Evolutionary conservation across 2,113 vertebrate species (phyloP).

Genomic region (Propithecus coquereli): DNA sequence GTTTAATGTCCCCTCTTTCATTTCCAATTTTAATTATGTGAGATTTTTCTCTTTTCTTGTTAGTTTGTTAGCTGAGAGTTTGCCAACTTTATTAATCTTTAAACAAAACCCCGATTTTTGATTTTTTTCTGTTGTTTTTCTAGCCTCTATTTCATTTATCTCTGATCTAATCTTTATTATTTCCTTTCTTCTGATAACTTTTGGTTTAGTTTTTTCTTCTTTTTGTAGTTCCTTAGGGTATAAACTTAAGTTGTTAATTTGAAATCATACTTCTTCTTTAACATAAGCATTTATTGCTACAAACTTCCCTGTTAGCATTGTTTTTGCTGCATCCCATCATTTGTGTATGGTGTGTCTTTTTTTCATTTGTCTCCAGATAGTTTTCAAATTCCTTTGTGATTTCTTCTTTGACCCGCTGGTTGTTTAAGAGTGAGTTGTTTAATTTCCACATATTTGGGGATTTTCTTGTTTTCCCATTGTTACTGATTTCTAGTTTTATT

Average conservation of each 20-base stretch:
- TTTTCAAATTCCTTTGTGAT: background rate
- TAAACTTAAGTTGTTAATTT: background rate
- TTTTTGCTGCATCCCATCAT: background rate
- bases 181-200: background rate
- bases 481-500: background rate
- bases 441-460: background rate
- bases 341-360: background rate
- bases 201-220: background rate
- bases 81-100: background rate
- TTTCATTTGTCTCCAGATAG: background rate
- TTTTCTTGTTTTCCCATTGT: background rate
- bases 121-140: background rate
- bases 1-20: background rate
- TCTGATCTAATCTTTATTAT: background rate
- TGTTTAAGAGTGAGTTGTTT: background rate
- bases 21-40: background rate
- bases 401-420: background rate
- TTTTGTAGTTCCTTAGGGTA: background rate
- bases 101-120: background rate
- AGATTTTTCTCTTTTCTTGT: background rate
- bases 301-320: background rate
- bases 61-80: background rate
- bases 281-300: too few species aligned
- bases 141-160: background rate
- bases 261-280: background rate